Percentiles rank a stretch among this genome's conserved stretches.
These are phyloP conservation scores for Eristalinus aeneus DNA, from an alignment of 2,888 invertebrate genomes.

Conservation along the genomic window DNA sequence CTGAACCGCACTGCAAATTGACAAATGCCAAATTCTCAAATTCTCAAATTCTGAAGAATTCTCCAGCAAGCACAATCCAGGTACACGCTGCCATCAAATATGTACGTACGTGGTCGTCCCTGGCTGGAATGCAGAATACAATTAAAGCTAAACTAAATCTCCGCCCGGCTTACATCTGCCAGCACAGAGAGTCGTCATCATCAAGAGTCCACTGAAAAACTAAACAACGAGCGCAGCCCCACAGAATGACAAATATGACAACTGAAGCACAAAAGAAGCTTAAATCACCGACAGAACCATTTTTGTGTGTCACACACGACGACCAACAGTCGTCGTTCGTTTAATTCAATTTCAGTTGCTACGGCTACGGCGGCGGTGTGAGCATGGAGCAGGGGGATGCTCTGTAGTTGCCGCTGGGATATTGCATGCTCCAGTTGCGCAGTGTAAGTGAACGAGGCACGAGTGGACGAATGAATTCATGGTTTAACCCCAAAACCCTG, in stretches of 20 bases:
- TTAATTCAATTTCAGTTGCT: slow-evolving; percentile 29
- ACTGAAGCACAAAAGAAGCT: slow-evolving; percentile 12
- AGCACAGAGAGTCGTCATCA: neutral
- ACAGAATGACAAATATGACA: neutral
- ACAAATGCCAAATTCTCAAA: neutral
- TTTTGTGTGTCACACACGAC: slow-evolving; percentile 18
- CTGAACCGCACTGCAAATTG: neutral
- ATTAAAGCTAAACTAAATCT: neutral
- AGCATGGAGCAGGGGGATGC: neutral
- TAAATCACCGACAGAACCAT: slow-evolving; percentile 20
- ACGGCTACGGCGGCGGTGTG: neutral
- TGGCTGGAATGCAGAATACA: neutral
- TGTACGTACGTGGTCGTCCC: too few relatives aligned
- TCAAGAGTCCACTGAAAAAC: neutral
- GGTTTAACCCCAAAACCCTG: slow-evolving; percentile 11
- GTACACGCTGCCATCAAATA: too few relatives aligned
- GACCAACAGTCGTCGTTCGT: neutral
- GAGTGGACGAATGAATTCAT: neutral
- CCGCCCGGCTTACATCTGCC: neutral
- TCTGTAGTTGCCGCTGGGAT: neutral
- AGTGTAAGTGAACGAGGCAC: neutral
- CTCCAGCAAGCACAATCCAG: neutral
- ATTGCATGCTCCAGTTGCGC: slow-evolving; percentile 22
- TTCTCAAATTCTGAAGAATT: neutral
- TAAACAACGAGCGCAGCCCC: neutral